Percentiles rank a stretch among this genome's conserved stretches.
phyloP scores from a whole-genome alignment of 2,888 invertebrate species.

The Colostygia pectinataria region DNA sequence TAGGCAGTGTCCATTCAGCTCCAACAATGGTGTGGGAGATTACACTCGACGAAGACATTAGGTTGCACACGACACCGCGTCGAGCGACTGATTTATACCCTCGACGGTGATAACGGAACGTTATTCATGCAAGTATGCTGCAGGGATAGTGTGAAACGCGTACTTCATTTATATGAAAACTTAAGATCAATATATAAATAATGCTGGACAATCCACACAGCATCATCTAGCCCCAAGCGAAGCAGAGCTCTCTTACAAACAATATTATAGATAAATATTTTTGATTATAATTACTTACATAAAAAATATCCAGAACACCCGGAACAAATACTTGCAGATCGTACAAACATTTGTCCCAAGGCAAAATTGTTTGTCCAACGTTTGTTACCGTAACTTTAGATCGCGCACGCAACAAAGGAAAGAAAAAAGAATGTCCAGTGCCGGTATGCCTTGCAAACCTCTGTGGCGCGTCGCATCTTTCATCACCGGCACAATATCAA shows the following conservation, averaged over 20 bases:
- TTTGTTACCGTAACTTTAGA: too few species aligned
- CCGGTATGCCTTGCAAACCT: conserved; percentile 3
- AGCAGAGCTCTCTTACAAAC: too few species aligned
- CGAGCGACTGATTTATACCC: conserved; percentile 12
- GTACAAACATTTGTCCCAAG: too few species aligned
- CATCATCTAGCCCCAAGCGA: too few species aligned
- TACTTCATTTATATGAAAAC: too few species aligned
- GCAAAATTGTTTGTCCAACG: too few species aligned
- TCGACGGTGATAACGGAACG: conserved; percentile 9
- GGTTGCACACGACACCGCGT: conserved; percentile 11
- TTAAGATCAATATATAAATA: too few species aligned
- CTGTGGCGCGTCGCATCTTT: conserved; percentile 2
- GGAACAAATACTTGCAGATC: too few species aligned
- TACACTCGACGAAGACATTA: conserved; percentile 20
- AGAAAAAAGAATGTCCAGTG: neutral
- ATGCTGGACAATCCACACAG: too few species aligned
- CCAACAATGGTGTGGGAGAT: conserved; percentile 20
- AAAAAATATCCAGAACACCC: too few species aligned
- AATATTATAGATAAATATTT: too few species aligned
- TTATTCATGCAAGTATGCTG: conserved; percentile 6
- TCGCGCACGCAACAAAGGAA: neutral
- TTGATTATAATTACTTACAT: too few species aligned
- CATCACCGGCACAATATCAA: conserved; percentile 12
- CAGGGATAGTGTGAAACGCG: neutral
- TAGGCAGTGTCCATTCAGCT: conserved; percentile 11